phyloP scores from a whole-genome alignment of 1,140 invertebrate genomes.

The Psix sp. region DNA sequence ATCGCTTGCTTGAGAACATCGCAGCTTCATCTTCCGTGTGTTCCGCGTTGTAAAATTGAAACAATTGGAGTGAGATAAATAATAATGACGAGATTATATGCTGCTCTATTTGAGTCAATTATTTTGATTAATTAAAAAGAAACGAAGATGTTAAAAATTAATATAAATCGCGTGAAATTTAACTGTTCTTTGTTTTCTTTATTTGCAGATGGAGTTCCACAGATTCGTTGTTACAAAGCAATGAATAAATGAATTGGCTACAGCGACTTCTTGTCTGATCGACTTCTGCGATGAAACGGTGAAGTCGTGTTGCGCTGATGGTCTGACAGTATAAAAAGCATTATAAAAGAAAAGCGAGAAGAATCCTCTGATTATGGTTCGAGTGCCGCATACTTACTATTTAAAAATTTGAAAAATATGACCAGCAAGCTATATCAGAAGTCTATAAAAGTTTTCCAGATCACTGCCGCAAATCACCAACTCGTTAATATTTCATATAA shows the following conservation, averaged over 20 bases:
- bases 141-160: too few species aligned
- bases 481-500: slow-evolving; percentile 37
- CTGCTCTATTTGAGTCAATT: too few species aligned
- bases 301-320: slow-evolving; percentile 14
- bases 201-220: too few species aligned
- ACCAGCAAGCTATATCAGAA: slow-evolving; percentile 54
- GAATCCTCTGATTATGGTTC: slow-evolving; percentile 11
- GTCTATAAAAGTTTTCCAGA: slow-evolving; percentile 54
- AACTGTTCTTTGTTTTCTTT: too few species aligned
- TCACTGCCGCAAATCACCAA: slow-evolving; percentile 52
- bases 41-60: background rate
- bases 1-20: background rate
- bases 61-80: too few species aligned
- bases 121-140: too few species aligned
- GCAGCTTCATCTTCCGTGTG: background rate
- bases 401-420: slow-evolving; percentile 59
- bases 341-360: slow-evolving; percentile 25
- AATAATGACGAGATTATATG: too few species aligned
- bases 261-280: too few species aligned
- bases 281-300: too few species aligned
- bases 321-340: slow-evolving; percentile 8
- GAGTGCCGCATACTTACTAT: slow-evolving; percentile 17
- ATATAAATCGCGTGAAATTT: too few species aligned
- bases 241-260: too few species aligned
- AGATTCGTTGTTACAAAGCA: too few species aligned